Evolutionary conservation across 2,888 invertebrate species (phyloP), one percentile per base, ranked within the genome.

Genomic region (Phaonia tiefii): DNA sequence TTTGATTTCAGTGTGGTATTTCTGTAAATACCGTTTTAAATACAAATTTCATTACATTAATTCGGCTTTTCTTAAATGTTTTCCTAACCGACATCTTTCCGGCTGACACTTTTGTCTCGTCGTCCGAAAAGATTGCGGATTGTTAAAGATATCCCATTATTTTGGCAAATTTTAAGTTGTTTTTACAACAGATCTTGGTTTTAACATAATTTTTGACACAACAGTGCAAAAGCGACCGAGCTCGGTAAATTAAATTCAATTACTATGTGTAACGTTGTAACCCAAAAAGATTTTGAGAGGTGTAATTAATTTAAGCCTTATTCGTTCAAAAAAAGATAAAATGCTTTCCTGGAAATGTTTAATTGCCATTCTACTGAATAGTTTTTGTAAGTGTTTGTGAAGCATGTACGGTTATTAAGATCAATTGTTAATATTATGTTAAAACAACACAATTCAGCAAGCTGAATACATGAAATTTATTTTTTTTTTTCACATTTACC

Each of bases 21-120:
- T 20, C 20, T 15, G 46, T 13, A 20, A 46, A 39, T 75, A 72
- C 75, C 79, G 42, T 79, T 82, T 82, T 51, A 79, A 83, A 80
- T 66, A 73, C 76, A 80, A 77, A 79, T 77, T 77, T 63, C 75
- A 73, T 76, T 76, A 75, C 44, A 26, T 73, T 80, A 67, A 75
- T 72, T 71, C 72, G 69, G 69, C 63, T 56, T 78, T 63, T 8
- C 60, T 37, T 17, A 60, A 60, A 60, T 17, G 20, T 20, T 49
- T n/a, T 63, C 46, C 37, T 72, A 44, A 42, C 15, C 58, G 15
- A 58, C 37, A 31, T 15, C 17, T 31, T 58, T 58, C 5, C 20
- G 25, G 37, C 31, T 42, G 63, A 15, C 17, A 39, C 31, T 3
- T 58, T 58, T 20, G 11, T 20, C 20, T 22, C 20, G 31, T 31